These are phyloP conservation scores for Macrostomum cliftonense DNA, from an alignment of 2,888 invertebrate genomes.

Conservation along the genomic window DNA sequence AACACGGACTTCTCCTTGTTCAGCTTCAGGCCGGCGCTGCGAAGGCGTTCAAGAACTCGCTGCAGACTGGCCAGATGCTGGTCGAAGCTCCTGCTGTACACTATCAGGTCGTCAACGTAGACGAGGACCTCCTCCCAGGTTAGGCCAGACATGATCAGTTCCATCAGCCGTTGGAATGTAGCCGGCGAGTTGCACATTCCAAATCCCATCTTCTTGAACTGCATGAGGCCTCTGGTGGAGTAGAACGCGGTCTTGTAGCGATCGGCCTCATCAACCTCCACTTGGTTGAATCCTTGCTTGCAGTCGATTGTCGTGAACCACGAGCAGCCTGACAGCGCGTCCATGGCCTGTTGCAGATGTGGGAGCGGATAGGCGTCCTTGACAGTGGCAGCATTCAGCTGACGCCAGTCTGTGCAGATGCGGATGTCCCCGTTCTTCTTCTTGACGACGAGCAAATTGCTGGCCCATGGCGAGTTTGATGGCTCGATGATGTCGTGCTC, in stretches of 20 bases:
- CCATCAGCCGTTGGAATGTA: constrained; percentile 13
- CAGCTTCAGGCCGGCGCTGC: constrained; percentile 10
- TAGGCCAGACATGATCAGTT: constrained; percentile 10
- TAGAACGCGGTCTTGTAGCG: constrained; percentile 13
- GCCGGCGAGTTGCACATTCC: constrained; percentile 12
- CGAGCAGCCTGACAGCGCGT: constrained; percentile 9
- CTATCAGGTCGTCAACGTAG: constrained; percentile 15
- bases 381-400: constrained; percentile 12
- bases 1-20: neutral
- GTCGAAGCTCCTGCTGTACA: constrained; percentile 11
- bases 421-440: constrained; percentile 13
- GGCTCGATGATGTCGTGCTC: constrained; percentile 12
- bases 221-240: too few species aligned
- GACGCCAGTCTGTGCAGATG: constrained; percentile 13
- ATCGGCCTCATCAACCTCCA: constrained; percentile 13
- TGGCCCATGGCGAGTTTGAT: constrained; percentile 12
- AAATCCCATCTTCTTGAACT: constrained; percentile 13
- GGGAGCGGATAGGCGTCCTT: constrained; percentile 14
- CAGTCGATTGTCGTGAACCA: constrained; percentile 11
- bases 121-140: neutral
- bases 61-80: constrained; percentile 12
- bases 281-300: constrained; percentile 12
- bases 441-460: constrained; percentile 11
- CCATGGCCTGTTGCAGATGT: constrained; percentile 14
- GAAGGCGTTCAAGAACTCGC: constrained; percentile 9